A percentile compares a stretch with the other conserved stretches of the same genome.
Evolutionary conservation across 2,113 vertebrate species (phyloP).

Genomic region (Proterorhinus semilunaris): DNA sequence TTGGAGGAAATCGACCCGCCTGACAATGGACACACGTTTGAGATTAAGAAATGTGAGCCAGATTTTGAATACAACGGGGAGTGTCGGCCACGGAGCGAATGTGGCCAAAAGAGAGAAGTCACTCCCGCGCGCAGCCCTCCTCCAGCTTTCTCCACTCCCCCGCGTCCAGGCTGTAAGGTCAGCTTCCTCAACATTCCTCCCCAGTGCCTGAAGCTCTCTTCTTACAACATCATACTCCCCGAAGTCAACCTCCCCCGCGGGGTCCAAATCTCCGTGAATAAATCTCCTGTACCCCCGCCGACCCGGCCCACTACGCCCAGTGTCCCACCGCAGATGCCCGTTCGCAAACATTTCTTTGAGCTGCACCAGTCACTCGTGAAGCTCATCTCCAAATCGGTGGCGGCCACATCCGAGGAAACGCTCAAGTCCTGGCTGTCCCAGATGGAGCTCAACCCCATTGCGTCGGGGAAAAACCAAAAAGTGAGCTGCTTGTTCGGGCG

Average conservation of each 20-base stretch:
- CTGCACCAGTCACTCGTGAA: conserved; percentile 83
- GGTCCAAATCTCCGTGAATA: conserved; percentile 11
- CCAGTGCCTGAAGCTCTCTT: conserved; percentile 62
- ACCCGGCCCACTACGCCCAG: conserved; percentile 18
- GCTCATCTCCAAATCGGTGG: conserved; percentile 74
- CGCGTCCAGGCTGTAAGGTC: conserved; percentile 15
- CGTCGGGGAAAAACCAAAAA: conserved; percentile 63
- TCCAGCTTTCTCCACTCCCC: conserved; percentile 12
- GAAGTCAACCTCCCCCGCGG: not conserved
- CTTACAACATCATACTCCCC: conserved; percentile 56
- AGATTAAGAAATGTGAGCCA: conserved; percentile 54
- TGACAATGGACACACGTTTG: conserved; percentile 15
- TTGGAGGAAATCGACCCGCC: conserved; percentile 7
- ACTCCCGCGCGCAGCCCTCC: not conserved
- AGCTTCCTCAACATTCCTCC: conserved; percentile 62
- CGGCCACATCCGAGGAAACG: conserved; percentile 57
- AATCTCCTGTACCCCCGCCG: conserved; percentile 12
- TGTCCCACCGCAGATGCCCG: not conserved
- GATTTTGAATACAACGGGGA: conserved; percentile 36
- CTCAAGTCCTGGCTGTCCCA: conserved; percentile 61
- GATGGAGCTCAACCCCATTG: conserved; percentile 33
- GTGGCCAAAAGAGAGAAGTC: not conserved
- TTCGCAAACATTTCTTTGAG: conserved; percentile 76
- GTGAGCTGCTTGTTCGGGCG: conserved; percentile 62
- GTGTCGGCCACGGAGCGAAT: conserved; percentile 9